phyloP scores from a whole-genome alignment of 2,888 invertebrate species.

The Scaptomyza reducta region DNA sequence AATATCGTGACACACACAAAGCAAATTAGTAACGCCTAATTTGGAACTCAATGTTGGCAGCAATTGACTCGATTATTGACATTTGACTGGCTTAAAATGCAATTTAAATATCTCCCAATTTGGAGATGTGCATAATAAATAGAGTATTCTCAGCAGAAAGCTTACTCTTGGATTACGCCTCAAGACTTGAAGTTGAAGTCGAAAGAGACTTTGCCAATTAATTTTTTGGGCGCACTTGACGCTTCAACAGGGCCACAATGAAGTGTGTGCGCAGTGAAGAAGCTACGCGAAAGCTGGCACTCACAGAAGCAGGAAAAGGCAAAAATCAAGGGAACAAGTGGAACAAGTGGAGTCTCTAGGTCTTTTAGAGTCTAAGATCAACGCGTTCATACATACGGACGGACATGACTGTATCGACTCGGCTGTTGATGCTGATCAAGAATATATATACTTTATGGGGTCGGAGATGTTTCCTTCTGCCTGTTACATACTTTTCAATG shows the following conservation, averaged over 20 bases:
- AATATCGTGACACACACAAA: conserved; percentile 40
- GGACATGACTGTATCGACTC: too few relatives aligned
- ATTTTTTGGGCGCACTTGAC: conserved; percentile 41
- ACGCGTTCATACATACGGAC: too few relatives aligned
- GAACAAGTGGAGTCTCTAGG: too few relatives aligned
- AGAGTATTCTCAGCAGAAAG: background rate
- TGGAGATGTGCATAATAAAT: conserved; percentile 21
- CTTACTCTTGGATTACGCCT: background rate
- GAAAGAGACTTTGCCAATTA: conserved; percentile 31
- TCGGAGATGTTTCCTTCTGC: too few relatives aligned
- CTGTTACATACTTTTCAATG: too few relatives aligned
- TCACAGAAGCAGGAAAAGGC: conserved; percentile 17
- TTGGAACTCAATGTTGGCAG: conserved; percentile 65
- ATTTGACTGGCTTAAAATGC: conserved; percentile 55
- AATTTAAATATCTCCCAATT: conserved; percentile 50
- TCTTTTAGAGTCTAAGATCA: too few relatives aligned
- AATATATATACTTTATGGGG: too few relatives aligned
- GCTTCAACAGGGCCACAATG: conserved; percentile 37
- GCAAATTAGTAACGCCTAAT: conserved; percentile 75
- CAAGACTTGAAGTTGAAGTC: background rate
- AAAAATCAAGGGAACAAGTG: conserved; percentile 4
- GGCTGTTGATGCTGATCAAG: too few relatives aligned
- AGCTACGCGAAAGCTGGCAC: conserved; percentile 21
- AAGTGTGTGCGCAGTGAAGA: conserved; percentile 48
- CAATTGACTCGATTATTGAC: conserved; percentile 60